phyloP scores from a whole-genome alignment of 2,797 vertebrate species.

The Bovichtus diacanthus region DNA sequence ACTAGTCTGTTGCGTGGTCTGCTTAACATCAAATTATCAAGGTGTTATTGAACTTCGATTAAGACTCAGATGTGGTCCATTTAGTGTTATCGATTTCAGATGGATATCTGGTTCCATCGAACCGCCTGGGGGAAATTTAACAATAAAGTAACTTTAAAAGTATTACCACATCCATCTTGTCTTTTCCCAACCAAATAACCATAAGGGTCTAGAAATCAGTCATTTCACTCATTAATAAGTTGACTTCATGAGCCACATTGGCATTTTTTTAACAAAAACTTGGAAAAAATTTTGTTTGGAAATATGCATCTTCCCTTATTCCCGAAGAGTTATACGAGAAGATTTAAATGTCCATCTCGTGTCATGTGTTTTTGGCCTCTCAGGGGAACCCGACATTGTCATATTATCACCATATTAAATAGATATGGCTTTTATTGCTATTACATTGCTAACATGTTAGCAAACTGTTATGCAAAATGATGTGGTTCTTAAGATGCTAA shows the following conservation, averaged over 20 bases:
- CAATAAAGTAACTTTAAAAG: background rate
- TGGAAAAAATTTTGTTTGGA: slow-evolving; percentile 1
- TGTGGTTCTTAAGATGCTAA: background rate
- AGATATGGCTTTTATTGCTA: background rate
- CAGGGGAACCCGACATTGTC: too few species aligned
- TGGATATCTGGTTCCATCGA: background rate
- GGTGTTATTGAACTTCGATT: background rate
- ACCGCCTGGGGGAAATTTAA: background rate
- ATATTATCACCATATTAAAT: background rate
- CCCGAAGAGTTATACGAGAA: background rate
- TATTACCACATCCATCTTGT: background rate
- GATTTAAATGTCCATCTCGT: background rate
- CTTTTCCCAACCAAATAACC: background rate
- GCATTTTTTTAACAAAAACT: background rate
- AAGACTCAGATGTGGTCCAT: background rate
- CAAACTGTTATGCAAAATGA: too few species aligned
- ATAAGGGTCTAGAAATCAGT: background rate
- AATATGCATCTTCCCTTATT: background rate
- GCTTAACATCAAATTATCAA: background rate
- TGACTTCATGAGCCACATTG: background rate
- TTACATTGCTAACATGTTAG: background rate
- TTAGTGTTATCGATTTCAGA: background rate
- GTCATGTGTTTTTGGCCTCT: background rate
- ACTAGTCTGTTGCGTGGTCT: background rate
- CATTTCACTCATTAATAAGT: background rate